Base-by-base conservation (phyloP, 2,113 vertebrate species). In the Rhinolophus sinicus region DNA sequence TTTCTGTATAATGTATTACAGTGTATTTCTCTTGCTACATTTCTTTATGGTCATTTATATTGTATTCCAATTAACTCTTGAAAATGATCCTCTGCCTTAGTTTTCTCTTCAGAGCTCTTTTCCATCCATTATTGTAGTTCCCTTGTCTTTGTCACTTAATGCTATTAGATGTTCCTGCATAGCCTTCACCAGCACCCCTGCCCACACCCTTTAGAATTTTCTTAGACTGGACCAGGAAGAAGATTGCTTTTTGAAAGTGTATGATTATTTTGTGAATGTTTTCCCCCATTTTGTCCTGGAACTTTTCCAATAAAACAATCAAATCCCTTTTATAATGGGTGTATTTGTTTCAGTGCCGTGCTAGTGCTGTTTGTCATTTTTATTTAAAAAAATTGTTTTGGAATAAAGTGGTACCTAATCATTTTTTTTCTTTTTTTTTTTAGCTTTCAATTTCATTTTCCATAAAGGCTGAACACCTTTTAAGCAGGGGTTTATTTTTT, bases 371-470 rank as follows among this genome's bases (percentile, higher is more conserved):
- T 72, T 62, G 30, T 80, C 33, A 35, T 78, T 91, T 86, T 93
- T 86, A 76, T 67, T 93, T 73, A 26, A 24, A 16, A 77, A 88
- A 64, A 3, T 75, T 24, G n/a, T 54, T 92, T 75, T 91, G 35
- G 44, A 76, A 56, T 80, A 65, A 76, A 69, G 58, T 73, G 33
- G 1, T 70, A 38, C 18, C 26, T 64, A 47, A 52, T 78, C 3
- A 30, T 73, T 82, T 92, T 82, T 92, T 44, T 5, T 5, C 5
- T 44, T 44, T 44, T 44, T 40, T 40, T 40, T 26, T 82, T 83
- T 87, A 73, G 40, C 13, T 78, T 80, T 80, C 9, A 73, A 28
- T 86, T 97, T 94, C 67, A 33, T 82, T 97, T 93, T 72, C 19
- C 18, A 64, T 50, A 77, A 86, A 78, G 28, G 22, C 9, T 73